A percentile compares a stretch with the other conserved stretches of the same genome.
Conservation (phyloP, 2,113 vertebrate species). For the Ammospiza nelsoni region DNA sequence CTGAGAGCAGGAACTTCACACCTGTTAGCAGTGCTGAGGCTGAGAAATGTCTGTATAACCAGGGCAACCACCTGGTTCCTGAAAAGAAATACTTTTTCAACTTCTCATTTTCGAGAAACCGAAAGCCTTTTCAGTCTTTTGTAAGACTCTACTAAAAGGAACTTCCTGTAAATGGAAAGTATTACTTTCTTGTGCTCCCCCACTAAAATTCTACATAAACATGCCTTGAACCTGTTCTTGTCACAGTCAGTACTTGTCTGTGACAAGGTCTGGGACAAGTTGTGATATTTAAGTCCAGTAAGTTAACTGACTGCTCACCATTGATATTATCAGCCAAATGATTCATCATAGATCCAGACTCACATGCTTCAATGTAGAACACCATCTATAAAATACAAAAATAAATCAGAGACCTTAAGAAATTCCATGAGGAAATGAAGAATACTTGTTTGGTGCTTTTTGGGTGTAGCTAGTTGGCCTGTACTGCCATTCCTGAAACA, state of each 20-base stretch:
- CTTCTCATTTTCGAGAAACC: neutral
- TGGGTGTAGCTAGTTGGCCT: neutral
- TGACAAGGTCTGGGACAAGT: neutral
- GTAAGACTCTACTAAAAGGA: neutral
- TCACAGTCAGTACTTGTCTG: neutral
- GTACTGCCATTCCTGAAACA: neutral
- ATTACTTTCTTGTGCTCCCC: neutral
- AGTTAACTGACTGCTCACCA: conserved; percentile 76
- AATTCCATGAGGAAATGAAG: neutral
- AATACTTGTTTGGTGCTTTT: neutral
- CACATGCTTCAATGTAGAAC: conserved; percentile 97
- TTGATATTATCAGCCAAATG: conserved; percentile 85
- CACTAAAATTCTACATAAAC: neutral
- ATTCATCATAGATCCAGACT: conserved; percentile 98
- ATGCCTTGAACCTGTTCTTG: neutral
- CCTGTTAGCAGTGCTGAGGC: neutral
- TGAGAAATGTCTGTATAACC: neutral
- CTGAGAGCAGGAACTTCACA: neutral
- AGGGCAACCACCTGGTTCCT: neutral
- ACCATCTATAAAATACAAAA: conserved; percentile 84
- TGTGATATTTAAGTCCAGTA: neutral
- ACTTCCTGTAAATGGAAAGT: neutral
- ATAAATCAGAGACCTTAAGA: neutral
- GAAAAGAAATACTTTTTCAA: neutral
- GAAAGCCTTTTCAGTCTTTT: neutral